A percentile compares a stretch with the other conserved stretches of the same genome.
These are phyloP conservation scores for Chelidonichthys spinosus DNA, from an alignment of 2,797 vertebrate genomes.

Conservation along the genomic window DNA sequence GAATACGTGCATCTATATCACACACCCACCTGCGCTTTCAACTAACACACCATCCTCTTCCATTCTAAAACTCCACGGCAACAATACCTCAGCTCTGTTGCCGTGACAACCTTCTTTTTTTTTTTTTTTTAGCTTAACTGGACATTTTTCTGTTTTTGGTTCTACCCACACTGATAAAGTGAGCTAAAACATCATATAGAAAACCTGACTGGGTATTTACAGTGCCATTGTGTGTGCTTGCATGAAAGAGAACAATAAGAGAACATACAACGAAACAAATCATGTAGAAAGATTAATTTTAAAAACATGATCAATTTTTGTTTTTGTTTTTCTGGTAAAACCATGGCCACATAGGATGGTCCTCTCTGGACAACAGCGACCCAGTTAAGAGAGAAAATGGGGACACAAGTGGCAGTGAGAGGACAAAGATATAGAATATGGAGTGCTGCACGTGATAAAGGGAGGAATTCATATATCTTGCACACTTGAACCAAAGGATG, in stretches of 20 bases:
- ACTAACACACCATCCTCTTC: constrained; percentile 54
- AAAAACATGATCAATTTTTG: neutral
- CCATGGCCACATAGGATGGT: neutral
- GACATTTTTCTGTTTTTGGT: constrained; percentile 66
- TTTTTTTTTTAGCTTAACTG: constrained; percentile 60
- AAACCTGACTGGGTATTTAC: constrained; percentile 30
- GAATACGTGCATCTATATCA: constrained; percentile 54
- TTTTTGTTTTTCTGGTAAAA: neutral
- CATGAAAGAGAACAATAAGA: neutral
- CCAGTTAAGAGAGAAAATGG: constrained; percentile 10
- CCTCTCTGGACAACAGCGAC: constrained; percentile 18
- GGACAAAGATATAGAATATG: neutral
- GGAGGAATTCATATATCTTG: constrained; percentile 15
- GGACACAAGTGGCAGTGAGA: constrained; percentile 5
- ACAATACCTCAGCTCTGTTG: constrained; percentile 79
- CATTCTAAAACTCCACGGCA: constrained; percentile 72
- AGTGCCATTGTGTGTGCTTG: neutral
- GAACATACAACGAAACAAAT: neutral
- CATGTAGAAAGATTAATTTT: neutral
- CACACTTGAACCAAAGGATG: constrained; percentile 22
- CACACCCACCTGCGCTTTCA: constrained; percentile 52
- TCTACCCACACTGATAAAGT: constrained; percentile 47
- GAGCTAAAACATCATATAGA: constrained; percentile 42
- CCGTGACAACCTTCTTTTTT: constrained; percentile 83
- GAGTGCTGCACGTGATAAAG: constrained; percentile 1